Percentiles rank a stretch among this genome's conserved stretches.
Evolutionary conservation across 2,888 invertebrate genomes (phyloP).

Genomic region (Ptychoptera contaminata): DNA sequence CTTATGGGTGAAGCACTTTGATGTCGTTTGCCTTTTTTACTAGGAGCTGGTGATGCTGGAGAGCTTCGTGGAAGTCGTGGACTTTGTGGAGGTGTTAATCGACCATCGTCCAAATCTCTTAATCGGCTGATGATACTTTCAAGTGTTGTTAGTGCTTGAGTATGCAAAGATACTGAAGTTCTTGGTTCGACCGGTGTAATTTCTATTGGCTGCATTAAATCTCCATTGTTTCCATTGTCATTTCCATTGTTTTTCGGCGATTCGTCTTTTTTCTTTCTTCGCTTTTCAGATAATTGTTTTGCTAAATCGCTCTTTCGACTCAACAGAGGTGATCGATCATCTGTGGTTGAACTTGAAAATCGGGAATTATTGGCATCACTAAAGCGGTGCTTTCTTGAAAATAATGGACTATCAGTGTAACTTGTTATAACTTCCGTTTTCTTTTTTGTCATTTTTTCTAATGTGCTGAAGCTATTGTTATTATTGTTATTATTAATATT

Average conservation of each 20-base stretch:
- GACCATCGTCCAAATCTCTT: constrained; percentile 36
- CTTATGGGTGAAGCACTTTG: constrained; percentile 63
- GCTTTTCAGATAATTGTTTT: constrained; percentile 28
- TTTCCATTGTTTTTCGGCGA: background rate
- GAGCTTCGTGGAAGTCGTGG: constrained; percentile 55
- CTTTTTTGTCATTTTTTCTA: constrained; percentile 13
- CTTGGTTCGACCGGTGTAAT: constrained; percentile 29
- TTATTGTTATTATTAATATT: background rate
- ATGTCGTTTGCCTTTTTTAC: constrained; percentile 56
- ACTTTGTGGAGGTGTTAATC: constrained; percentile 32
- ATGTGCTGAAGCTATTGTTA: background rate
- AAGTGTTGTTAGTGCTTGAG: constrained; percentile 38
- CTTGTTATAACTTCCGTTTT: constrained; percentile 31
- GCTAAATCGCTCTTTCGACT: constrained; percentile 28
- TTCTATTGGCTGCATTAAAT: constrained; percentile 18
- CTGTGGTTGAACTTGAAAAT: constrained; percentile 10
- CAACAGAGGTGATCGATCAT: constrained; percentile 23
- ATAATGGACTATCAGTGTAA: constrained; percentile 31
- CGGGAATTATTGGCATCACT: constrained; percentile 7
- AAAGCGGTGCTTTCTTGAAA: constrained; percentile 29
- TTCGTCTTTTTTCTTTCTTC: constrained; percentile 25
- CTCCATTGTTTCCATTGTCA: constrained; percentile 5
- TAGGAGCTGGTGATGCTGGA: constrained; percentile 56
- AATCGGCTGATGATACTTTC: constrained; percentile 40
- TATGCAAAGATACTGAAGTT: constrained; percentile 29